Evolutionary conservation across 2,797 vertebrate genomes (phyloP), one percentile per base, ranked within the genome.

Genomic region (Momotus momota): DNA sequence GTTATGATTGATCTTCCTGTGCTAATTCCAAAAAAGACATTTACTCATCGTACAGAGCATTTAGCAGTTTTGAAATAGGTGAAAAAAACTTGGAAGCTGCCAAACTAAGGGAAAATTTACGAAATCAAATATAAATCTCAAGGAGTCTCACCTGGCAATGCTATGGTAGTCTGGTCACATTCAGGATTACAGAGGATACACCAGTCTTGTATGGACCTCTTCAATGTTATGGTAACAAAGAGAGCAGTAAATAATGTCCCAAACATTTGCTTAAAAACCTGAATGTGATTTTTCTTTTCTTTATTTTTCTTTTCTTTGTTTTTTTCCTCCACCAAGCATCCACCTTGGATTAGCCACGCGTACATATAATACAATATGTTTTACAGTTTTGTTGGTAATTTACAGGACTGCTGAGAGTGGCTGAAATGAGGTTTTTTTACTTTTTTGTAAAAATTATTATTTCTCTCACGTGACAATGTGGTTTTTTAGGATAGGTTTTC

Each of bases 1-100:
- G 73, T 93, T 77, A 45, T 79, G 62, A 95, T 49, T 77, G 31
- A 33, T 82, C 54, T 95, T 79, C 57, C 81, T 62, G 25, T 67
- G 35, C 25, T 96, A 93, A 62, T 61, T 51, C 23, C n/a, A 65
- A 91, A 84, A 84, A 90, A 67, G 29, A 58, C 58, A 46, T 46
- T 79, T 84, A 64, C 26, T 77, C 27, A 4, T 46, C 78, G 83
- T 83, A 57, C 20, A 87, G 45, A 92, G 22, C 31, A 78, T 86
- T 95, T 96, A 62, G 94, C 26, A 26, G 52, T 86, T 67, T 5
- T 72, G 18, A 82, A 71, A 66, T 65, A 80, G 46, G 21, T 91
- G 18, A 92, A 81, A 94, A 96, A 93, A 52, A 38, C n/a, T 40
- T 81, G 35, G 35, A 82, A 61, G 52, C 52, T 18, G 2, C 12